Conservation (phyloP, 2,797 vertebrate genomes). For the Neosilurus hyrtlii region DNA sequence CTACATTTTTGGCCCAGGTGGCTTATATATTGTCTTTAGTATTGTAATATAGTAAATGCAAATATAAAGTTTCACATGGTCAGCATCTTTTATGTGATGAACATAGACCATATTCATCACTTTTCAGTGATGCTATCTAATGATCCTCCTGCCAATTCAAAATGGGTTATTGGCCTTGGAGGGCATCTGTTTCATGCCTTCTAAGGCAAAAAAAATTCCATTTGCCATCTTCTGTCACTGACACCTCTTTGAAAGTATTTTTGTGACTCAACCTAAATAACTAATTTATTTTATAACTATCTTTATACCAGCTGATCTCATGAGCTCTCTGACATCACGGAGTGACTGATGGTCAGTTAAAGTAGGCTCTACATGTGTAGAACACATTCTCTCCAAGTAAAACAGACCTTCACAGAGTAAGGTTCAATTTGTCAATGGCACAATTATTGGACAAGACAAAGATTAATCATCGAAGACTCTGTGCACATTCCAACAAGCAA, state of each 20-base stretch:
- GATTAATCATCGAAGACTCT: slow-evolving; percentile 32
- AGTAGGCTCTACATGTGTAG: slow-evolving; percentile 29
- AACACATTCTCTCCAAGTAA: slow-evolving; percentile 19
- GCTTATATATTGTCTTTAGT: slow-evolving; percentile 31
- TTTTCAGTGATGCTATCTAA: slow-evolving; percentile 69
- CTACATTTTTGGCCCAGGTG: slow-evolving; percentile 17
- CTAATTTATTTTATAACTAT: slow-evolving; percentile 47
- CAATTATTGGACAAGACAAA: slow-evolving; percentile 23
- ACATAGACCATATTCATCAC: slow-evolving; percentile 64
- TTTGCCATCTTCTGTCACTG: slow-evolving; percentile 57
- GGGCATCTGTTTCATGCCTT: slow-evolving; percentile 72
- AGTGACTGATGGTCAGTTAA: slow-evolving; percentile 31
- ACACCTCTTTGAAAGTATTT: slow-evolving; percentile 62
- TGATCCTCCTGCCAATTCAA: slow-evolving; percentile 75
- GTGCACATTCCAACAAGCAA: slow-evolving; percentile 45
- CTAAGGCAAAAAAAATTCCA: slow-evolving; percentile 63
- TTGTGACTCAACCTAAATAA: slow-evolving; percentile 58
- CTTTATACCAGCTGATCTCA: slow-evolving; percentile 34
- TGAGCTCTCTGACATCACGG: slow-evolving; percentile 22
- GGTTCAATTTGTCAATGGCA: slow-evolving; percentile 43
- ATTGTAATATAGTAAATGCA: slow-evolving; percentile 33
- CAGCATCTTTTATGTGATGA: slow-evolving; percentile 53
- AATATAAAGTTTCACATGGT: slow-evolving; percentile 47
- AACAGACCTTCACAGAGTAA: not conserved
- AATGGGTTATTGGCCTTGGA: slow-evolving; percentile 73